Conservation (phyloP, 2,888 invertebrate species). For the Macropis europaea region DNA sequence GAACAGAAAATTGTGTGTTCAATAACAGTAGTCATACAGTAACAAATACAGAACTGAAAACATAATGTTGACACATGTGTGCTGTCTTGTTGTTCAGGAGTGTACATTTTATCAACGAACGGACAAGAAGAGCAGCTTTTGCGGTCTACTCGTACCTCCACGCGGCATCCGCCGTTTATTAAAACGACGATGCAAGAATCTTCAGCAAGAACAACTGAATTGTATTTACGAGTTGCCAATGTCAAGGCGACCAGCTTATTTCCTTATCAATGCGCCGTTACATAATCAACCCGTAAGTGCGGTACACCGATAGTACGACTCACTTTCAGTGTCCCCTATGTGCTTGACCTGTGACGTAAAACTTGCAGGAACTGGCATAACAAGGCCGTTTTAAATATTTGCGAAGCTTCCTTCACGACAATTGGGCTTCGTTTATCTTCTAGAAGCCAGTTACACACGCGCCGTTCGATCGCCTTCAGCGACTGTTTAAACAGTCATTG, state of each 20-base stretch:
- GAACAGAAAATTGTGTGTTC: no score
- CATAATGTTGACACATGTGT: no score
- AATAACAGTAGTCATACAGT: no score
- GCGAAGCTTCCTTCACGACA: slow-evolving; percentile 29
- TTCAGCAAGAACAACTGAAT: slow-evolving; percentile 39
- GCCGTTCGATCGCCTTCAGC: background rate
- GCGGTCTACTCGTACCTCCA: background rate
- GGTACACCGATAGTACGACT: slow-evolving; percentile 54
- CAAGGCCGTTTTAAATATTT: slow-evolving; percentile 51
- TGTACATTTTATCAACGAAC: background rate
- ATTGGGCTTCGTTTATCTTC: slow-evolving; percentile 23
- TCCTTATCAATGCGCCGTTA: slow-evolving; percentile 61
- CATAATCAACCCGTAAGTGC: slow-evolving; percentile 51
- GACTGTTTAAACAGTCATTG: background rate
- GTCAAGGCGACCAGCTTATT: slow-evolving; percentile 64
- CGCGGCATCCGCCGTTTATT: background rate
- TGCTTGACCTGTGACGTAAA: slow-evolving; percentile 63
- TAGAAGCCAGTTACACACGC: background rate
- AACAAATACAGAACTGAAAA: no score
- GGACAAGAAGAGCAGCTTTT: background rate
- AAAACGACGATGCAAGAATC: slow-evolving; percentile 18
- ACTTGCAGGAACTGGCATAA: slow-evolving; percentile 28
- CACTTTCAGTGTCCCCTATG: slow-evolving; percentile 45
- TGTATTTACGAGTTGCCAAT: slow-evolving; percentile 49
- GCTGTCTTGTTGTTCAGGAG: no score